Evolutionary conservation across 2,113 vertebrate genomes (phyloP).

Genomic region (Holacanthus passer): DNA sequence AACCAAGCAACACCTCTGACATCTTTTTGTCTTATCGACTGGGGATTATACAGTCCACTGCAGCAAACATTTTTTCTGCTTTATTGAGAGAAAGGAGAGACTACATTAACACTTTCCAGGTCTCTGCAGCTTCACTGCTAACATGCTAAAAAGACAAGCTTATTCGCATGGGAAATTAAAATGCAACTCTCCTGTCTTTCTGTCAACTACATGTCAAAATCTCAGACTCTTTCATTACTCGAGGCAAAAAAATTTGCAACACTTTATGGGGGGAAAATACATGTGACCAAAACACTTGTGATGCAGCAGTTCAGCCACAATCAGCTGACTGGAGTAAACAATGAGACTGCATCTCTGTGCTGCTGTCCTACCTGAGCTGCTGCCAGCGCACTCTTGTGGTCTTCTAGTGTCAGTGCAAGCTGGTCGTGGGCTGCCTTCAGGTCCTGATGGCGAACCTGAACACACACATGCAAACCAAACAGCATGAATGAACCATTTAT

Average conservation of each 20-base stretch:
- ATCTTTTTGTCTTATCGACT: not conserved
- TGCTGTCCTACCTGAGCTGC: conserved; percentile 91
- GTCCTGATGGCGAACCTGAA: conserved; percentile 89
- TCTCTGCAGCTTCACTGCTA: not conserved
- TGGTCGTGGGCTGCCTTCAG: conserved; percentile 92
- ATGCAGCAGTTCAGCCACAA: not conserved
- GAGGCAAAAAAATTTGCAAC: not conserved
- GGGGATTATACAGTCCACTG: not conserved
- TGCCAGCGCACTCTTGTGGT: conserved; percentile 98
- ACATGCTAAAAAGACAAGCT: not conserved
- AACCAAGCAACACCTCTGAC: not conserved
- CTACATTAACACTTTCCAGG: too few species aligned
- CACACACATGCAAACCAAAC: not conserved
- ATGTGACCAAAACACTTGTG: not conserved
- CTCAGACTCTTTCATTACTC: not conserved
- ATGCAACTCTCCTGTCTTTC: not conserved
- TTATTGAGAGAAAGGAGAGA: not conserved
- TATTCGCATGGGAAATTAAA: not conserved
- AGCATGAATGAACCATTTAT: not conserved
- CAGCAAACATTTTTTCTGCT: not conserved
- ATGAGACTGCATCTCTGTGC: not conserved
- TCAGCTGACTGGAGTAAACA: conserved; percentile 25
- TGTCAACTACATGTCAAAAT: not conserved
- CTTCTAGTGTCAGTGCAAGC: conserved; percentile 94
- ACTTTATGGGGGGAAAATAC: too few species aligned